Conservation (phyloP, 2,113 vertebrate genomes). For the Platysternon megacephalum region DNA sequence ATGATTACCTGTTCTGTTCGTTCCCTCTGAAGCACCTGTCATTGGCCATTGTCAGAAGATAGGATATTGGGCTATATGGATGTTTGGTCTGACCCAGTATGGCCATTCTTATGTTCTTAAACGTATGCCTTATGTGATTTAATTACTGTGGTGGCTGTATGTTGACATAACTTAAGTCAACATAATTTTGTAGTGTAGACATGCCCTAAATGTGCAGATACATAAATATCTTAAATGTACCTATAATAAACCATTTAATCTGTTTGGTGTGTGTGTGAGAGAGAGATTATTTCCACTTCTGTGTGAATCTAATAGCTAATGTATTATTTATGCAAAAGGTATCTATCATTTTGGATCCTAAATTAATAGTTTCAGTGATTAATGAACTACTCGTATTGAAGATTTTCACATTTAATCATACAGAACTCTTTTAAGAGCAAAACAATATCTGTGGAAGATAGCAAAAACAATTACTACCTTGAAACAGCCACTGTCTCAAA, state of each 20-base stretch:
- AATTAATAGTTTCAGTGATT: background rate
- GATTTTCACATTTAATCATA: background rate
- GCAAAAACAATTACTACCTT: background rate
- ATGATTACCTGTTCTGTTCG: too few relatives aligned
- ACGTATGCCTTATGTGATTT: background rate
- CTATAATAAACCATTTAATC: background rate
- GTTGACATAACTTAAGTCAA: background rate
- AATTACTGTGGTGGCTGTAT: background rate
- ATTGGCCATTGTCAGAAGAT: too few relatives aligned
- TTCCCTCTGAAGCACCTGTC: too few relatives aligned
- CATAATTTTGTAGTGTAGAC: background rate
- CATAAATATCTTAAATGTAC: background rate
- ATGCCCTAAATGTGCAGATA: background rate
- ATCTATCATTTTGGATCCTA: background rate
- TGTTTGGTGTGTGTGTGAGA: background rate
- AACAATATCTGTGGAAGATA: background rate
- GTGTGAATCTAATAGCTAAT: background rate
- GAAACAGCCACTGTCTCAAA: constrained; percentile 36
- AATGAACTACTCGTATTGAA: background rate
- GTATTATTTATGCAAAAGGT: constrained; percentile 20
- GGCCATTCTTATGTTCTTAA: too few relatives aligned
- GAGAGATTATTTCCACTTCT: background rate
- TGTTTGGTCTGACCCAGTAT: too few relatives aligned
- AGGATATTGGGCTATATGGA: too few relatives aligned
- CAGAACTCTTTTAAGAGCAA: background rate